Base-by-base conservation (phyloP, 2,113 vertebrate genomes). In the Cricetomys ansorgei region DNA sequence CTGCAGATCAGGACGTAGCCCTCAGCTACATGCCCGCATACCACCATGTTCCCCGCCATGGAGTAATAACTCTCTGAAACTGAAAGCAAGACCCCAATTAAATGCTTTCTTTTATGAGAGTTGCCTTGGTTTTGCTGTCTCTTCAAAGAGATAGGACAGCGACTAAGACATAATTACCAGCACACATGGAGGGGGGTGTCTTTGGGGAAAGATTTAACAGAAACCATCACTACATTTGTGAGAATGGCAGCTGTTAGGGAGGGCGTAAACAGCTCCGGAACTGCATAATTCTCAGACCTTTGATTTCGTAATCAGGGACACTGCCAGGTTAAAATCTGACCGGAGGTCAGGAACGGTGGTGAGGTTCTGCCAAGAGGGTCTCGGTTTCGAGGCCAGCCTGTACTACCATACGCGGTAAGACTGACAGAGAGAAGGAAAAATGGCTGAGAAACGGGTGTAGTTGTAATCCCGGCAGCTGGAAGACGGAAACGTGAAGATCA, bases 151-250 rank as follows among this genome's bases (percentile, higher is more conserved):
- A 5, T 9, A 37, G 17, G 1, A 8, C 48, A 21, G 45, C 37
- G 76, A 5, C 50, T 55, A 6, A 79, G 50, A 55, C 50, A 79
- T 17, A 67, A 72, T 84, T 83, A 59, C 40, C 85, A 77, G 67
- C 59, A 83, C 84, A 29, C 34, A 8, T 16, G 15, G n/a, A 37
- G 27, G 5, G 55, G 5, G 25, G 62, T 31, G 23, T 57, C 79
- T 95, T 86, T 89, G 73, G 64, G 45, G 27, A 88, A 95, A 88
- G 19, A 92, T 57, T 43, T n/a, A 53, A 91, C n/a, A 16, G 85
- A 94, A 81, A 25, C 73, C 4, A 69, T 57, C n/a, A n/a, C 27
- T 2, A 3, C 43, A 90, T 64, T 3, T 69, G 55, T 91, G 91
- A 80, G 77, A 85, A 27, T 0, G 92, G 79, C 84, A 79, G 69